These are phyloP conservation scores for Tilapia sparmanii DNA, from an alignment of 2,113 vertebrate species.

Conservation along the genomic window DNA sequence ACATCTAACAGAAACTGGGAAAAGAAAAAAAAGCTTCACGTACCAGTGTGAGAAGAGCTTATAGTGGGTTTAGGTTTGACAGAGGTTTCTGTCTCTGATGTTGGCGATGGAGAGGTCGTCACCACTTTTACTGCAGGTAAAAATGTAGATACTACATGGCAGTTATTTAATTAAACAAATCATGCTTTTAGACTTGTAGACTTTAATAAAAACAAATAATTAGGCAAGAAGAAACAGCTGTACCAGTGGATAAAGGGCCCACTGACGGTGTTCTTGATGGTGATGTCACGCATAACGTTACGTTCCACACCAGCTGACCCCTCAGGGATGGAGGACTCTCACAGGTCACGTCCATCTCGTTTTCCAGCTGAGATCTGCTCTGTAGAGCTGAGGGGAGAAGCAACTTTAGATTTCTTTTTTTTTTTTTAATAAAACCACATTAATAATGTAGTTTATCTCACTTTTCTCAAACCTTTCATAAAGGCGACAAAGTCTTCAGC, in stretches of 20 bases:
- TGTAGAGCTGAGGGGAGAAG: constrained; percentile 46
- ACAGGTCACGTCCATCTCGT: constrained; percentile 40
- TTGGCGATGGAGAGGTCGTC: neutral
- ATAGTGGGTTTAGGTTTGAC: neutral
- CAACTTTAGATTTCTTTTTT: neutral
- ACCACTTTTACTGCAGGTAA: neutral
- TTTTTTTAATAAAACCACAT: neutral
- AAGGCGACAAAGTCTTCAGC: constrained; percentile 46
- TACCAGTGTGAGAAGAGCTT: neutral
- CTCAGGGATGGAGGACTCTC: constrained; percentile 35
- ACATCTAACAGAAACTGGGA: neutral
- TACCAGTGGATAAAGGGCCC: neutral
- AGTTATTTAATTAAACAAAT: neutral
- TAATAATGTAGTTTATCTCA: neutral
- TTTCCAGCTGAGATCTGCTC: constrained; percentile 47
- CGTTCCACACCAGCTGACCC: constrained; percentile 57
- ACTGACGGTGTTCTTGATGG: neutral
- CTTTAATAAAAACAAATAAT: neutral
- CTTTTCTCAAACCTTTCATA: constrained; percentile 56
- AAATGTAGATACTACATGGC: neutral
- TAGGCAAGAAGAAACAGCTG: neutral
- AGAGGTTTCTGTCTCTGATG: neutral
- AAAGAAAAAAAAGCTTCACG: neutral
- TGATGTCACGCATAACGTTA: constrained; percentile 16
- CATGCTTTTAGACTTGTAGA: neutral